Conservation (phyloP, 2,888 invertebrate genomes). For the Pollenia angustigena region DNA sequence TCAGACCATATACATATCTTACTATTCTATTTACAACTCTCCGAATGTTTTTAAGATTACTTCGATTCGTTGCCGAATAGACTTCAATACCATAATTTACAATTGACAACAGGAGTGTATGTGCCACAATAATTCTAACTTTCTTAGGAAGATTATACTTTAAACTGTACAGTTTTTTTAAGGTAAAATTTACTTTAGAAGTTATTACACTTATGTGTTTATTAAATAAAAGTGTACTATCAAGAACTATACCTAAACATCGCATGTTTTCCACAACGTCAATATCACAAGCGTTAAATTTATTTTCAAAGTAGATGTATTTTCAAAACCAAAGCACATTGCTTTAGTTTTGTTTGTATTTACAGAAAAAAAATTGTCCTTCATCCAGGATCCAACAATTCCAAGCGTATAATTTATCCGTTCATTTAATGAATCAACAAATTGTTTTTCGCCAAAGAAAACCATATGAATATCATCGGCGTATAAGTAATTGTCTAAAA, state of each 20-base stretch:
- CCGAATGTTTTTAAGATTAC: background rate
- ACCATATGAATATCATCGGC: constrained; percentile 11
- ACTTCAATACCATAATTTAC: too few relatives aligned
- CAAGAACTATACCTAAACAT: background rate
- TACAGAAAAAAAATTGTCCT: background rate
- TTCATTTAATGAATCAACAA: background rate
- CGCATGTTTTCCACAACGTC: background rate
- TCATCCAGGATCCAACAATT: background rate
- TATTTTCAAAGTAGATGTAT: background rate
- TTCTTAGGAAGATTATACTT: too few relatives aligned
- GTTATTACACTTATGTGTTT: background rate
- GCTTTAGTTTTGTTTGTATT: constrained; percentile 11
- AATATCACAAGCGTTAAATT: background rate
- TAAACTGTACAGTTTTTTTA: background rate
- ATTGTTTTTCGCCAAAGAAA: background rate
- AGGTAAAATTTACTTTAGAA: background rate
- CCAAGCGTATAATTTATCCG: background rate
- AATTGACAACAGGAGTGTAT: too few relatives aligned
- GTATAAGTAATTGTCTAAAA: background rate
- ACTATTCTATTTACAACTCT: constrained; percentile 2
- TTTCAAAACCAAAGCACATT: background rate
- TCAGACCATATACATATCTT: background rate
- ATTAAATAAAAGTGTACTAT: background rate
- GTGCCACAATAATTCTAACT: too few relatives aligned
- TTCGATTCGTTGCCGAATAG: background rate